Base-by-base conservation (phyloP, 2,888 invertebrate species). In the Tetrapedia diversipes region DNA sequence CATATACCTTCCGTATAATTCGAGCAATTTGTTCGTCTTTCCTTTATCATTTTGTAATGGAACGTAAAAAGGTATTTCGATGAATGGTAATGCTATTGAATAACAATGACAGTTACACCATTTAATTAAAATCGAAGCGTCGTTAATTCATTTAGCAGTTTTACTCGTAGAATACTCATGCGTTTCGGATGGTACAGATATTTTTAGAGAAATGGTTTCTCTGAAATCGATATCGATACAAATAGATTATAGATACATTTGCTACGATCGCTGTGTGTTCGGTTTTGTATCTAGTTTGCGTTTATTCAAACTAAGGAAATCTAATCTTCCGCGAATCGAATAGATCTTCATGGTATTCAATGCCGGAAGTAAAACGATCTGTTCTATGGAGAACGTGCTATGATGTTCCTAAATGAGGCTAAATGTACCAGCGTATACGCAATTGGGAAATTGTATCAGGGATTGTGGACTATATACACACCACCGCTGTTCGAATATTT, bases 401-500 rank as follows among this genome's bases (percentile, higher is more conserved):
- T 11, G 27, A 1, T 39, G 14, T 47, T 63, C 10, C 10, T n/a
- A 27, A 66, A 45, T 19, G 37, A 14, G 0, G 11, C 11, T 39
- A 57, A 49, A 49, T 16, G 32, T n/a, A 3, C 19, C 34, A 1
- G 3, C 10, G 43, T 53, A 6, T 10, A 19, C 24, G 27, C 51
- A 57, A 56, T 41, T 8, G 14, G 10, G 49, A 53, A 59, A 51
- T 41, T 64, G 47, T 64, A 54, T 47, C 14, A 37, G n/a, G 14
- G 27, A 8, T 32, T 51, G 8, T n/a, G 24, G 14, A 16, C n/a
- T n/a, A n/a, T n/a, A 53, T 24, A 45, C n/a, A 49, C 39, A 7
- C 29, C n/a, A 29, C 10, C 11, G 6, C 51, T 60, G 65, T 27
- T 49, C 32, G 57, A 51, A 59, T 71, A 71, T 65, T 71, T 71